Conservation (phyloP, 2,113 vertebrate species). For the Heterocephalus glaber region DNA sequence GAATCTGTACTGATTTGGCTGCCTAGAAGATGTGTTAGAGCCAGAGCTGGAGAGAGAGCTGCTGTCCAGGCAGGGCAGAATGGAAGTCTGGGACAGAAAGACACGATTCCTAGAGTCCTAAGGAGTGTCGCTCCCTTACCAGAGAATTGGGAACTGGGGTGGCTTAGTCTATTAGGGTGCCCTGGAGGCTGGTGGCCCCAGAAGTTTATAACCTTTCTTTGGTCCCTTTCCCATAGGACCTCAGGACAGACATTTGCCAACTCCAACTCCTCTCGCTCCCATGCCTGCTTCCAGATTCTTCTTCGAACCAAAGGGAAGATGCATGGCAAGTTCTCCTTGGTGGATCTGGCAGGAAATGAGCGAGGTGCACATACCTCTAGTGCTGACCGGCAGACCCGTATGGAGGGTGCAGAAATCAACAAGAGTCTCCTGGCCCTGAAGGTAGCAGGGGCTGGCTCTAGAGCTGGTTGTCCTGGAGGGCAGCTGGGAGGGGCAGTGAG, state of each 20-base stretch:
- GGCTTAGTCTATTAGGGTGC: background rate
- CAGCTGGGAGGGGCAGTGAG: background rate
- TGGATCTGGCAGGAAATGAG: constrained; percentile 98
- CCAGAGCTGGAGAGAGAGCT: constrained; percentile 2
- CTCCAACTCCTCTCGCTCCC: constrained; percentile 95
- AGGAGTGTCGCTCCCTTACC: background rate
- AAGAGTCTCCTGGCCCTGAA: constrained; percentile 97
- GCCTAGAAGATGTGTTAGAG: background rate
- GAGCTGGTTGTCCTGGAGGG: background rate
- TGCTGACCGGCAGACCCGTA: constrained; percentile 92
- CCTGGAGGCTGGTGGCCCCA: background rate
- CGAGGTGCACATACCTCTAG: constrained; percentile 93
- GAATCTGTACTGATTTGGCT: background rate
- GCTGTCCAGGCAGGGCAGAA: background rate
- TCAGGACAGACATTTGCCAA: constrained; percentile 98
- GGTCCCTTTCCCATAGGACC: constrained; percentile 86
- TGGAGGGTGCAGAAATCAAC: constrained; percentile 97
- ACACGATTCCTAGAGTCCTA: background rate
- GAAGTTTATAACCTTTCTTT: constrained; percentile 34
- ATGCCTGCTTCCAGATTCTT: constrained; percentile 95
- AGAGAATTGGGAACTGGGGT: background rate
- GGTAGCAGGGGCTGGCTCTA: constrained; percentile 83
- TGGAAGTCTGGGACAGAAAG: background rate
- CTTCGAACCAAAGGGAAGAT: constrained; percentile 88
- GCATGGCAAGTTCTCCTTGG: constrained; percentile 95